Evolutionary conservation across 2,113 vertebrate genomes (phyloP), one percentile per base, ranked within the genome.

Genomic region (Osmerus eperlanus): DNA sequence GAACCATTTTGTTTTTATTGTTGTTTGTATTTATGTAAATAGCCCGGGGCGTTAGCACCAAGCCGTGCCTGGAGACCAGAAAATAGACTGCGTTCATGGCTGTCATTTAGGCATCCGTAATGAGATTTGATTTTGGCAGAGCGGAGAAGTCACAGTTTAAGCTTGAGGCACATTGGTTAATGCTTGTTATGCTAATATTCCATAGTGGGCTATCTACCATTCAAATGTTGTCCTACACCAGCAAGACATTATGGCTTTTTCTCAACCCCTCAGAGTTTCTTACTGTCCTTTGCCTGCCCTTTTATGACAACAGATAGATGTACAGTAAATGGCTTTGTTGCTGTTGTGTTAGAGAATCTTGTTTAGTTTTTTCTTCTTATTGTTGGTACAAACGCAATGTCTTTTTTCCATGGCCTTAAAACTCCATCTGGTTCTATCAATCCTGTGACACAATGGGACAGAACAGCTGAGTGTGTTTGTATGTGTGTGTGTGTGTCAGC

Each of bases 181-280:
- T 85, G 88, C 84, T 89, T 77, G 81, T 73, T 91, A 86, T 89
- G 84, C 75, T 90, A 84, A 90, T 87, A 28, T 59, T 59, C 85
- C 82, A 77, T 69, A 78, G 54, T 76, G 77, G 59, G 69, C 15
- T 13, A 59, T 54, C 64, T 65, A 52, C 64, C 72, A 73, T 73
- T 73, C 9, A 65, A 73, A 58, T 47, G 41, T 11, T 47, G 56
- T 73, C 51, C 60, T 61, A 47, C 68, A 18, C 47, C 65, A 63
- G 32, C 56, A 68, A 68, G 25, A 62, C 68, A 67, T 62, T 4
- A 25, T 28, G 21, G 21, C 15, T 18, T 62, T 28, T n/a, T 9
- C 23, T 28, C 19, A 19, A 23, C 29, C 29, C 28, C 52, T 62
- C 16, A 56, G n/a, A n/a, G 18, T 58, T 7, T 19, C 15, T 58